A percentile compares a stretch with the other conserved stretches of the same genome.
These are phyloP conservation scores for Benthosema pterotum DNA, from an alignment of 2,797 vertebrate genomes.

Conservation along the genomic window DNA sequence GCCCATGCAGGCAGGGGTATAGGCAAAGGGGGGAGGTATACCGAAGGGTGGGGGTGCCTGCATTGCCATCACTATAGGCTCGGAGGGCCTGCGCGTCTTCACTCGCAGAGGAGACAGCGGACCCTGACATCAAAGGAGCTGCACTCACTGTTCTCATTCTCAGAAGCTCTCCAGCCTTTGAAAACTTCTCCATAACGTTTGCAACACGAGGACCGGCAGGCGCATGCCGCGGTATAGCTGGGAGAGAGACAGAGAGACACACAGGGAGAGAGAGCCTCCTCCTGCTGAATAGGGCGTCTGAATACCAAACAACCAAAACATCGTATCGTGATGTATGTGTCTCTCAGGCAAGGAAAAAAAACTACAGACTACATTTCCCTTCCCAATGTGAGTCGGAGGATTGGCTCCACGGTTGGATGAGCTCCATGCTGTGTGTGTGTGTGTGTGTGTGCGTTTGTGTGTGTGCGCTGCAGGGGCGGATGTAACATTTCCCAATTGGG, in stretches of 20 bases:
- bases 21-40: constrained; percentile 45
- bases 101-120: constrained; percentile 62
- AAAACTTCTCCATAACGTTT: constrained; percentile 71
- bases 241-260: too few relatives aligned
- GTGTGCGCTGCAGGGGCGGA: too few relatives aligned
- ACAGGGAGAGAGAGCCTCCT: too few relatives aligned
- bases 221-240: constrained; percentile 28
- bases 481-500: too few relatives aligned
- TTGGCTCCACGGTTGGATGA: constrained; percentile 16
- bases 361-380: constrained; percentile 33
- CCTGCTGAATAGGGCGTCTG: constrained; percentile 42
- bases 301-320: constrained; percentile 59
- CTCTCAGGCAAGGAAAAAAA: constrained; percentile 34
- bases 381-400: constrained; percentile 25
- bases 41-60: constrained; percentile 59
- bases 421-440: constrained; percentile 17
- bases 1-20: constrained; percentile 50
- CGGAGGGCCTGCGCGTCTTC: constrained; percentile 62
- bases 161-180: constrained; percentile 68
- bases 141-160: constrained; percentile 68
- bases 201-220: constrained; percentile 47
- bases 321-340: constrained; percentile 43
- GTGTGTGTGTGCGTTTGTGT: background rate
- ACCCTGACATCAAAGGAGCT: constrained; percentile 73
- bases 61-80: constrained; percentile 52